A percentile compares a stretch with the other conserved stretches of the same genome.
Evolutionary conservation across 92 coral and sea anemone species (phyloP).

Genomic region (Epizoanthus rinbou): DNA sequence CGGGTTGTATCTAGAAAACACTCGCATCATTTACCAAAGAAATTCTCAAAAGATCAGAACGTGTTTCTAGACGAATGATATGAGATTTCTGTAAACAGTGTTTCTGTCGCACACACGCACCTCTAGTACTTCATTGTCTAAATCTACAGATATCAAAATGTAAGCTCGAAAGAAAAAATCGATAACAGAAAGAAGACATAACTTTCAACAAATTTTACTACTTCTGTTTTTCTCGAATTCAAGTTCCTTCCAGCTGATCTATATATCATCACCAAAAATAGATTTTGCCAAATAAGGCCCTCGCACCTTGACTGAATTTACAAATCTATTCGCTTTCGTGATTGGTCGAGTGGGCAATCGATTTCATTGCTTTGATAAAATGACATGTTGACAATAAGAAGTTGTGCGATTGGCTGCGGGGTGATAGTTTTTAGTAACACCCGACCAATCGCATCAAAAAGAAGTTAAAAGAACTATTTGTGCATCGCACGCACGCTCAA

Average conservation of each 20-base stretch:
- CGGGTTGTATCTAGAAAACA: not conserved
- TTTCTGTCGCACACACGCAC: slow-evolving; percentile 51
- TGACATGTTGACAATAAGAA: slow-evolving; percentile 62
- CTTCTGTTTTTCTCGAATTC: slow-evolving; percentile 23
- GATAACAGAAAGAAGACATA: not conserved
- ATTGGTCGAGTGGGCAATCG: slow-evolving; percentile 65
- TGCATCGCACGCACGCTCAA: slow-evolving; percentile 58
- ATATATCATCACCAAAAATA: slow-evolving; percentile 89
- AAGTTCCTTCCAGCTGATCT: slow-evolving; percentile 77
- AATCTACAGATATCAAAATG: not conserved
- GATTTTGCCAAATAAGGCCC: slow-evolving; percentile 85
- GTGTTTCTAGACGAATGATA: slow-evolving; percentile 64
- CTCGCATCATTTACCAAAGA: slow-evolving; percentile 45
- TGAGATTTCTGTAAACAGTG: slow-evolving; percentile 62
- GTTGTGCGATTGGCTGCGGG: slow-evolving; percentile 70
- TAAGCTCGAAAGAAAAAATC: not conserved
- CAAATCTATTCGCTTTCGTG: slow-evolving; percentile 43
- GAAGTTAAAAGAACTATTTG: slow-evolving; percentile 59
- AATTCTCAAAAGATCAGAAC: slow-evolving; percentile 61
- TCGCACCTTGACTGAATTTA: slow-evolving; percentile 54
- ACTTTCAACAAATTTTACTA: slow-evolving; percentile 4
- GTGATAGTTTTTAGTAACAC: slow-evolving; percentile 59
- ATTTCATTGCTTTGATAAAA: slow-evolving; percentile 82
- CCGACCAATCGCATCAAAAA: slow-evolving; percentile 64
- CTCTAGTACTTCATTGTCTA: not conserved